phyloP scores from a whole-genome alignment of 2,888 invertebrate species.

The Thysanoteuthis rhombus region DNA sequence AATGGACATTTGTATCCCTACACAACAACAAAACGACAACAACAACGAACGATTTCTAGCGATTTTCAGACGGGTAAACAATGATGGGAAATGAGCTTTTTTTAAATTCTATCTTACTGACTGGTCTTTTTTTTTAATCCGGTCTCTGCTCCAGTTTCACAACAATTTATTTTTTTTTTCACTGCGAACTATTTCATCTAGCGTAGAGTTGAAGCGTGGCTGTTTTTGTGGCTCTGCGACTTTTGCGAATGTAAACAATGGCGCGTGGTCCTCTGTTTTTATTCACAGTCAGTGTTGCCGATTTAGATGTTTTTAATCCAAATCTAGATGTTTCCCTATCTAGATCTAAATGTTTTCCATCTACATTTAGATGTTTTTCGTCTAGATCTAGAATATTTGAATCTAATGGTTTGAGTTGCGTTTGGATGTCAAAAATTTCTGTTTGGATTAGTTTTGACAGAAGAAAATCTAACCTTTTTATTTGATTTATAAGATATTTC shows the following conservation, averaged over 20 bases:
- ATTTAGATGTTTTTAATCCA: too few species aligned
- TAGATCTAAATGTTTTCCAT: too few species aligned
- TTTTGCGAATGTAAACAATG: conserved; percentile 28
- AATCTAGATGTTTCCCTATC: too few species aligned
- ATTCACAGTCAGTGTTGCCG: too few species aligned
- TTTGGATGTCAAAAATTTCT: too few species aligned
- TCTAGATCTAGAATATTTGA: too few species aligned
- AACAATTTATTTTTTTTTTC: not conserved
- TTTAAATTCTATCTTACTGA: not conserved
- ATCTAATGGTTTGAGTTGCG: too few species aligned
- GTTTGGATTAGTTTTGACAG: too few species aligned
- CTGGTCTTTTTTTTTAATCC: not conserved
- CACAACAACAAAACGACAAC: not conserved
- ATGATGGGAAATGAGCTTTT: not conserved
- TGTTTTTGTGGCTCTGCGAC: not conserved
- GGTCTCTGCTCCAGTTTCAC: not conserved
- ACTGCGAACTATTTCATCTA: not conserved
- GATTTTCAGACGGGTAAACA: not conserved
- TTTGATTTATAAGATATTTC: too few species aligned
- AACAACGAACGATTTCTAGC: not conserved
- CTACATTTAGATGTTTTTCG: too few species aligned
- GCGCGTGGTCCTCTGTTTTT: not conserved
- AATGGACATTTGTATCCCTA: not conserved
- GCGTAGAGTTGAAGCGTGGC: not conserved
- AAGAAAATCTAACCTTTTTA: too few species aligned